Base-by-base conservation (phyloP, 2,797 vertebrate genomes). In the Tangara arthus region DNA sequence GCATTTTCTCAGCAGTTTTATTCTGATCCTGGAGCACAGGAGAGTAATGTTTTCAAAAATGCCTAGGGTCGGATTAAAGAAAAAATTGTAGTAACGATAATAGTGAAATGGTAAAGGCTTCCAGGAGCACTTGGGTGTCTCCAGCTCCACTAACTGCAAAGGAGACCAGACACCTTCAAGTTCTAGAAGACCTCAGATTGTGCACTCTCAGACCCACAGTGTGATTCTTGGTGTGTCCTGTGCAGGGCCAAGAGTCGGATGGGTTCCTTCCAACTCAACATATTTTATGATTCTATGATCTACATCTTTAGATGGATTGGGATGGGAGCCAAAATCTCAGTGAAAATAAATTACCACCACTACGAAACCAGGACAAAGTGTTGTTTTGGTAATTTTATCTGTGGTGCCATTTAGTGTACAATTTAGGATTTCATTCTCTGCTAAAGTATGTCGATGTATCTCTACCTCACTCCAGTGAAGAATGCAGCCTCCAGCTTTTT, bases 381-480 rank as follows among this genome's bases (percentile, higher is more conserved):
- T 6, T 42, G 9, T 66, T 94, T 70, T 91, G 44, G 66, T 83
- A 18, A 64, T 76, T 93, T 84, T 80, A 89, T 55, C 52, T 11
- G 12, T 30, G 49, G 68, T 79, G 66, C 61, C 61, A 35, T 56
- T 65, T 63, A 49, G 71, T n/a, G 49, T 35, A 41, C 16, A 63
- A 77, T 65, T 87, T 13, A 84, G 57, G 47, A 90, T 84, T 82
- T 76, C 17, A 22, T 56, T 82, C 53, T 75, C 72, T 77, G 78
- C 56, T 91, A 2, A 69, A 59, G 32, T 44, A 49, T 11, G n/a
- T 39, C 0, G 2, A 70, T 53, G n/a, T 53, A 81, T 46, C 34
- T 75, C 79, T 79, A 91, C 86, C 50, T 93, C 92, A 90, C 75
- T 91, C 77, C 87, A 89, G 42, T 57, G 85, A 89, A 95, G 89